Evolutionary conservation across 1,140 invertebrate genomes (phyloP), one percentile per base, ranked within the genome.

Genomic region (Catajapyx aquilonaris): DNA sequence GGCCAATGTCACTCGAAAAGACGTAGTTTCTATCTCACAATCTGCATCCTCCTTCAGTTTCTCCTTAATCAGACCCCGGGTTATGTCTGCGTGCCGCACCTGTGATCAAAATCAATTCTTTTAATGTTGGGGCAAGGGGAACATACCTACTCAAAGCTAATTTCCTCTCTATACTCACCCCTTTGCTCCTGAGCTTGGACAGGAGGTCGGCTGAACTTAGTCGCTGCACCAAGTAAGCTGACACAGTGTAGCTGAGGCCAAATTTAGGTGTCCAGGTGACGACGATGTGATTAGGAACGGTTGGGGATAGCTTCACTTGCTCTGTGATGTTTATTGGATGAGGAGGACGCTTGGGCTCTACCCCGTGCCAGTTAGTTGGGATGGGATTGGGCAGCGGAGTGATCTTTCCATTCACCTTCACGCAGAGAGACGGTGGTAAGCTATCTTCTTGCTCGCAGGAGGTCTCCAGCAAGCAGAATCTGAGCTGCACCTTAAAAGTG

Each of bases 281-380:
- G 46, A 69, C 68, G 22, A 94, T 71, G 40, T 72, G 69, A 59
- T 90, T 94, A 1, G 72, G 65, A 9, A 84, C 73, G 1, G 76
- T 84, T 0, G 90, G 88, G 38, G 80, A 86, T 32, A 95, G 61
- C 58, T 90, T 85, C 22, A 90, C 77, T 42, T 87, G 66, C 11
- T 74, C 70, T 5, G 91, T 95, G 34, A 97, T 87, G 58, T 97
- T 94, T 0, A 98, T 84, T 1, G 93, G 93, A 34, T 85, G 67
- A 10, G 90, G 86, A 13, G 90, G 90, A 41, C 94, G 68, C 61
- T 95, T 95, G 34, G 91, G 81, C 58, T 98, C 93, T 20, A 88
- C 85, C 35, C 87, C 88, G 10, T 87, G 88, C 58, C 94, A 93
- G 59, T 93, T 96, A 43, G 87, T 95, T 35, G 91, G 91, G 60